These are phyloP conservation scores for Ginglymostoma cirratum DNA, from an alignment of 2,113 vertebrate species.

Conservation along the genomic window DNA sequence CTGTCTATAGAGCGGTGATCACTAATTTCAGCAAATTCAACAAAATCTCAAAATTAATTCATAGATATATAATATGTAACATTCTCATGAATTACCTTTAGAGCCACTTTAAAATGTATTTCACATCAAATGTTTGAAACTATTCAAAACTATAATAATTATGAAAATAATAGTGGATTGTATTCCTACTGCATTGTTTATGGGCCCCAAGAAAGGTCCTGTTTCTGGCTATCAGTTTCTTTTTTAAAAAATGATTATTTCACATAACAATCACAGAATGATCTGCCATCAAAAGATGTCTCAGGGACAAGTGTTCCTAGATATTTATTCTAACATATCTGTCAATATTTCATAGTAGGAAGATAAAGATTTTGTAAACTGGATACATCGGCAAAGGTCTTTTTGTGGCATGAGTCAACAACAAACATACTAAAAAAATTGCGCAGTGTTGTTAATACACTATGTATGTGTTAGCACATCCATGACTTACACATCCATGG, in stretches of 20 bases:
- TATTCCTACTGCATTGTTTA: neutral
- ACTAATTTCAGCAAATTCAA: neutral
- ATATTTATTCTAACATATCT: neutral
- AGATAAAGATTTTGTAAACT: neutral
- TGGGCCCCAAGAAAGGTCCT: neutral
- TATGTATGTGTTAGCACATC: neutral
- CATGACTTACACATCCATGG: neutral
- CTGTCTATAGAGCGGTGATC: neutral
- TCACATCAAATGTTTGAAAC: neutral
- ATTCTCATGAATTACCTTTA: neutral
- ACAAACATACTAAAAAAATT: neutral
- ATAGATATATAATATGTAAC: neutral
- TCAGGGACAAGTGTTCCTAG: neutral
- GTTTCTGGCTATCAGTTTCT: neutral
- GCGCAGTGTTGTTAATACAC: neutral
- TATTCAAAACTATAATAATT: neutral
- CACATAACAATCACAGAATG: neutral
- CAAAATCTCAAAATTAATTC: neutral
- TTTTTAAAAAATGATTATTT: neutral
- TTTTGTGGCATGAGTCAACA: neutral
- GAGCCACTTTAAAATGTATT: neutral
- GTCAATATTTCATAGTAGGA: neutral
- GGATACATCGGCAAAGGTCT: neutral
- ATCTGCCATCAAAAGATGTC: neutral
- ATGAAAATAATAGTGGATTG: neutral